Conservation (phyloP, 2,113 vertebrate species). For the Oophaga pumilio region DNA sequence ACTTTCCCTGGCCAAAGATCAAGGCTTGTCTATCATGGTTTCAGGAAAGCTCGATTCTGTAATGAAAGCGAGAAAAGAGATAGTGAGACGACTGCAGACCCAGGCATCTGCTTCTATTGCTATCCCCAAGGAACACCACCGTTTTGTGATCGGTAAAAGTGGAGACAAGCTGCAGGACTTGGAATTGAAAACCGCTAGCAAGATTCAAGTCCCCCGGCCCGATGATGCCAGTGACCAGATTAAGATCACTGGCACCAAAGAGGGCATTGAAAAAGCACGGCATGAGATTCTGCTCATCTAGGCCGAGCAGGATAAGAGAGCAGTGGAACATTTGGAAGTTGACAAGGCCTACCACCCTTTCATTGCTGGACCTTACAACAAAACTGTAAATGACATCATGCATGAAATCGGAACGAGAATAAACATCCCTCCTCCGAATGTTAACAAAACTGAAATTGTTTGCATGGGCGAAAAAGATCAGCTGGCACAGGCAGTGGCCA, state of each 20-base stretch:
- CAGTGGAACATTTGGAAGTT: conserved; percentile 92
- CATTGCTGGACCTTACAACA: conserved; percentile 94
- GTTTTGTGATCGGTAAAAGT: conserved; percentile 98
- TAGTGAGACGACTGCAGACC: conserved; percentile 96
- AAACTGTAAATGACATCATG: conserved; percentile 90
- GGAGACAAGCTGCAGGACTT: conserved; percentile 98
- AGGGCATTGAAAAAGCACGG: conserved; percentile 98
- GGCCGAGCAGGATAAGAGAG: conserved; percentile 98
- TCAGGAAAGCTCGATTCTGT: conserved; percentile 96
- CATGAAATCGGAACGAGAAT: conserved; percentile 94
- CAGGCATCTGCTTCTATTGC: conserved; percentile 96
- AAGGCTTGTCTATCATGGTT: conserved; percentile 99
- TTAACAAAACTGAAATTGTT: conserved; percentile 96
- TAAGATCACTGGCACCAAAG: conserved; percentile 98
- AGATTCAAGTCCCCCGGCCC: conserved; percentile 98
- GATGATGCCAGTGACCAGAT: conserved; percentile 97
- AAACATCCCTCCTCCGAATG: conserved; percentile 94
- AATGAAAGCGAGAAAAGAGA: conserved; percentile 99
- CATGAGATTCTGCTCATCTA: conserved; percentile 97
- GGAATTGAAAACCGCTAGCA: conserved; percentile 98
- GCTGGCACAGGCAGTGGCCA: conserved; percentile 89
- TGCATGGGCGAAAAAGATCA: conserved; percentile 98
- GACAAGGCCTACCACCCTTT: conserved; percentile 98
- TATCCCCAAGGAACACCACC: conserved; percentile 98
- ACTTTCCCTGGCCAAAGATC: conserved; percentile 97